These are phyloP conservation scores for Synergus japonicus DNA, from an alignment of 2,888 invertebrate species.

Conservation along the genomic window DNA sequence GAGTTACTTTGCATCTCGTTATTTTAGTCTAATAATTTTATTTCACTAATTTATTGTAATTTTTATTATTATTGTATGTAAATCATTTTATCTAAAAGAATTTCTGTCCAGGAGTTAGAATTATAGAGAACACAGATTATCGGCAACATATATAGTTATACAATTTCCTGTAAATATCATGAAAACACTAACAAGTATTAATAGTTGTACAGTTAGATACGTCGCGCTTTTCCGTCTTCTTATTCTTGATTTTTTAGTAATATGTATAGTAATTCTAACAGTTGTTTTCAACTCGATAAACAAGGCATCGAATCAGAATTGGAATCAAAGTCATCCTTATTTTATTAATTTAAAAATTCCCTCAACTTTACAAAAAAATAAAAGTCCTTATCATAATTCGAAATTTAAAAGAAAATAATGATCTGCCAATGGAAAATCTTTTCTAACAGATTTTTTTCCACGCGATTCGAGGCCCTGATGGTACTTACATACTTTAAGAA, in stretches of 20 bases:
- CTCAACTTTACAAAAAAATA: neutral
- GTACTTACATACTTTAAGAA: conserved; percentile 26
- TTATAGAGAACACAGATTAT: conserved; percentile 1
- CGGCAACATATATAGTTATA: conserved; percentile 2
- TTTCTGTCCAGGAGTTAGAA: neutral
- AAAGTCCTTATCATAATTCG: neutral
- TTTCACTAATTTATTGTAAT: neutral
- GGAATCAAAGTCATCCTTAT: neutral
- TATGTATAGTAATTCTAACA: conserved; percentile 2
- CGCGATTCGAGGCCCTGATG: conserved; percentile 11
- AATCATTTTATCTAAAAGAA: neutral
- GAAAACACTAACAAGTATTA: neutral
- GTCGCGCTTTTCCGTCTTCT: neutral
- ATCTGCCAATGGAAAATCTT: neutral
- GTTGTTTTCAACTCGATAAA: neutral
- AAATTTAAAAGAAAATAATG: neutral
- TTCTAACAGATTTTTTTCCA: neutral
- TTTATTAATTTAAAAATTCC: neutral
- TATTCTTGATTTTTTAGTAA: neutral
- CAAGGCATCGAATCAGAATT: conserved; percentile 18
- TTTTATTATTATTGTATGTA: neutral
- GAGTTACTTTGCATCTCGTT: neutral
- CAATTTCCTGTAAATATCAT: neutral
- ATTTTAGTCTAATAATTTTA: neutral
- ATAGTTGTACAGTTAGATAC: neutral